Evolutionary conservation across 2,113 vertebrate genomes (phyloP), one percentile per base, ranked within the genome.

Genomic region (Neodon shergylaensis): DNA sequence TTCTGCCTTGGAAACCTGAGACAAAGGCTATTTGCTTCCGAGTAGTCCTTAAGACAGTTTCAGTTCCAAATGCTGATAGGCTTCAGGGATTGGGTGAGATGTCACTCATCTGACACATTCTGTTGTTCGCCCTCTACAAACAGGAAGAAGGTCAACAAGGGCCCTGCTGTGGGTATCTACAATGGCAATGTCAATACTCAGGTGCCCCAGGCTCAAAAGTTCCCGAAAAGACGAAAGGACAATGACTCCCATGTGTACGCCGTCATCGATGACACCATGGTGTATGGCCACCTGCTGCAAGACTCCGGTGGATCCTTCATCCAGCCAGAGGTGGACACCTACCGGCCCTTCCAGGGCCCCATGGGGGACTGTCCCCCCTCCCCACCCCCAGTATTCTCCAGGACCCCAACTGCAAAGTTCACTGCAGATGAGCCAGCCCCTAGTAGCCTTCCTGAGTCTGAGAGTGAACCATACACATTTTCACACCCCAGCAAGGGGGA

Each of bases 181-280:
- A 99, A 99, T 0, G 66, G 98, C 61, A 99, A 98, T 0, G 97
- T 99, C 93, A 99, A 98, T 9, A 98, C 99, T 52, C 98, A 99
- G 95, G 88, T 98, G 33, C 99, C 99, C 0, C 99, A 98, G 66
- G 89, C 91, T 10, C 78, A 68, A 0, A 95, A 98, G 47, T 99
- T 99, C 63, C 77, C 94, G 44, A 99, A 99, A 95, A 88, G 49
- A 1, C 98, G 98, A 9, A 98, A 98, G 2, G 98, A 98, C 44
- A 99, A 98, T 0, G 99, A 99, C 0, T 99, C 99, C 12, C 99
- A 99, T 5, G 98, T 99, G 82, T 99, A 99, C 21, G 99, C 98
- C 1, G 98, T 99, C 92, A 99, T 99, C 26, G 99, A 99, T 0
- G 99, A 99, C 14, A 97, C 97, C 16, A 98, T 99, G 98, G 98